Percentiles rank a stretch among this genome's conserved stretches.
These are phyloP conservation scores for Arion vulgaris DNA, from an alignment of 1,140 invertebrate genomes.

Conservation along the genomic window DNA sequence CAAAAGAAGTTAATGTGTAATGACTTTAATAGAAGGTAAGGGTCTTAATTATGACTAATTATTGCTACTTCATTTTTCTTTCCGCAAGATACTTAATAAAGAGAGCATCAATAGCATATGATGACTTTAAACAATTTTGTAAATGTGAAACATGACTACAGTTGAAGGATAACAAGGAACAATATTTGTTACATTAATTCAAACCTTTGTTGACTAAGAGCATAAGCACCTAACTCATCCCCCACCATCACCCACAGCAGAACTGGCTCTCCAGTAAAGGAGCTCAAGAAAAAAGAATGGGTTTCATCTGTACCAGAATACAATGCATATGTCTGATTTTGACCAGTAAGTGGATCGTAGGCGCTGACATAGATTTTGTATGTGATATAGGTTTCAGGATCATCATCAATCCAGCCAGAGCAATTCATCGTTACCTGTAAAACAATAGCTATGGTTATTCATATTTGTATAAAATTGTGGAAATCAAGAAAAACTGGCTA, in stretches of 20 bases:
- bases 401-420: constrained; percentile 54
- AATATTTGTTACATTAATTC: background rate
- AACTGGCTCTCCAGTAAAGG: constrained; percentile 47
- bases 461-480: too few relatives aligned
- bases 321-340: constrained; percentile 43
- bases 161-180: too few relatives aligned
- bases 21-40: too few relatives aligned
- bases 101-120: too few relatives aligned
- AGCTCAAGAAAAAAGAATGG: constrained; percentile 50
- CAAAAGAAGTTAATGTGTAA: too few relatives aligned
- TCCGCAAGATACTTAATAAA: too few relatives aligned
- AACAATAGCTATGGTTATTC: too few relatives aligned
- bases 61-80: too few relatives aligned
- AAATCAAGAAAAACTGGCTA: too few relatives aligned
- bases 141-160: too few relatives aligned
- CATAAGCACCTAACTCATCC: constrained; percentile 52
- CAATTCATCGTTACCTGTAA: constrained; percentile 47
- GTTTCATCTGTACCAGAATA: constrained; percentile 54
- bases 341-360: constrained; percentile 21
- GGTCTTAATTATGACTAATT: too few relatives aligned
- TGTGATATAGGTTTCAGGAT: constrained; percentile 41
- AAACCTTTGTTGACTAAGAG: constrained; percentile 39
- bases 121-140: too few relatives aligned
- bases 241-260: constrained; percentile 53
- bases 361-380: constrained; percentile 51